Percentiles rank a stretch among this genome's conserved stretches.
Evolutionary conservation across 2,797 vertebrate genomes (phyloP).

Genomic region (Ptychobarbus kaznakovi): DNA sequence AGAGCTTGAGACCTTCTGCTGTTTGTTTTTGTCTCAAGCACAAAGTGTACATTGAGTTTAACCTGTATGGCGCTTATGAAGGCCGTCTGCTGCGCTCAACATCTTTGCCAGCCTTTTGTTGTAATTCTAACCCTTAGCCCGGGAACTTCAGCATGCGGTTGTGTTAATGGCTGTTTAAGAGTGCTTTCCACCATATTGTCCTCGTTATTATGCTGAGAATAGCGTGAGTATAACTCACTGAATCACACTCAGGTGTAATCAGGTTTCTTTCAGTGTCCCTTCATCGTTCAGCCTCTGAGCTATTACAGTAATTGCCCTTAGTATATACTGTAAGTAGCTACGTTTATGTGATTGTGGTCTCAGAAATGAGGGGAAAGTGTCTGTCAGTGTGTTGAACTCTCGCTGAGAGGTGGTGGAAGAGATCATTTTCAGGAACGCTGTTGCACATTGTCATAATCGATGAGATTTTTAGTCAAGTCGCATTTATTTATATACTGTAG

Average conservation of each 20-base stretch:
- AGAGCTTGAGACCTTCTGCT: background rate
- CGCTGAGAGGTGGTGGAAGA: background rate
- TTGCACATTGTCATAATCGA: background rate
- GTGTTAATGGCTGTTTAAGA: slow-evolving; percentile 31
- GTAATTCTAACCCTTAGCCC: background rate
- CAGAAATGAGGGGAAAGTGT: background rate
- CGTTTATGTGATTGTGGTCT: slow-evolving; percentile 69
- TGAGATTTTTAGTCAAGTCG: background rate
- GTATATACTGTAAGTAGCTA: slow-evolving; percentile 67
- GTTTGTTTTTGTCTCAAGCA: slow-evolving; percentile 8
- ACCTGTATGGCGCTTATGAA: background rate
- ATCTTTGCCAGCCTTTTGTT: slow-evolving; percentile 1
- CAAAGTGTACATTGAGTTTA: background rate
- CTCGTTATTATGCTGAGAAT: slow-evolving; percentile 11
- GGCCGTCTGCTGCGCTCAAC: background rate
- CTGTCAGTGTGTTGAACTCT: slow-evolving; percentile 23
- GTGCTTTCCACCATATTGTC: background rate
- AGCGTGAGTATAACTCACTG: background rate
- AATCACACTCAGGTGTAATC: slow-evolving; percentile 21
- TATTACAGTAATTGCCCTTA: slow-evolving; percentile 74
- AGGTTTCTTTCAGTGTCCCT: slow-evolving; percentile 44
- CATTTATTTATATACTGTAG: background rate
- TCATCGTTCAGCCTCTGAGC: slow-evolving; percentile 46
- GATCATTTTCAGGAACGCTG: background rate
- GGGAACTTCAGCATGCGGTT: background rate